Conservation (phyloP, 2,888 invertebrate genomes). For the Oxytorus armatus region DNA sequence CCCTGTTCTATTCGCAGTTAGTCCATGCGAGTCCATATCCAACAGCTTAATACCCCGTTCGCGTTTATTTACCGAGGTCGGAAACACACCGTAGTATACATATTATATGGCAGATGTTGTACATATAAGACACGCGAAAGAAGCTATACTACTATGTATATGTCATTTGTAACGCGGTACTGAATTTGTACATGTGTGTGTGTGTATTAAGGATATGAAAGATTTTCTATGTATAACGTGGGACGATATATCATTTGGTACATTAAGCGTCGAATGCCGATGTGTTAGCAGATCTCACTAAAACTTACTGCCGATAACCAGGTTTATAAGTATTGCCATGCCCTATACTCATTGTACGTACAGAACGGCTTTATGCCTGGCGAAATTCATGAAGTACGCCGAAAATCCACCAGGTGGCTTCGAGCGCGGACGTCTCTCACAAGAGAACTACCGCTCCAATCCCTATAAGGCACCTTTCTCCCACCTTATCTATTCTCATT, state of each 20-base stretch:
- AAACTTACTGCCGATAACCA: no score
- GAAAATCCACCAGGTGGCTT: no score
- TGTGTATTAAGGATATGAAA: background rate
- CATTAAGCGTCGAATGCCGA: constrained; percentile 12
- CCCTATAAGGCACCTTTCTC: no score
- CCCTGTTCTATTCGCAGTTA: constrained; percentile 11
- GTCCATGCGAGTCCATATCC: constrained; percentile 35
- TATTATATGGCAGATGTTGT: background rate
- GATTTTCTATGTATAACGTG: background rate
- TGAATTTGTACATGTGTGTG: background rate
- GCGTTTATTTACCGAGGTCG: constrained; percentile 36
- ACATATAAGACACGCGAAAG: constrained; percentile 9
- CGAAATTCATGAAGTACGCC: no score
- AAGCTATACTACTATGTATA: background rate
- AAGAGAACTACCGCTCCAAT: no score
- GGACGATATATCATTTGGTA: constrained; percentile 18
- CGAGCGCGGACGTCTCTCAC: no score
- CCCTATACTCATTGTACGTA: no score
- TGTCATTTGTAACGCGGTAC: constrained; percentile 4
- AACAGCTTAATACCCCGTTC: constrained; percentile 44
- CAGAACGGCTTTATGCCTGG: no score
- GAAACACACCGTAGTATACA: background rate
- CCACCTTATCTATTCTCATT: no score
- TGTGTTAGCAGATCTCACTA: no score
- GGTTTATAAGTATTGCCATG: no score